Evolutionary conservation across 2,113 vertebrate genomes (phyloP).

Genomic region (Furnarius figulus): DNA sequence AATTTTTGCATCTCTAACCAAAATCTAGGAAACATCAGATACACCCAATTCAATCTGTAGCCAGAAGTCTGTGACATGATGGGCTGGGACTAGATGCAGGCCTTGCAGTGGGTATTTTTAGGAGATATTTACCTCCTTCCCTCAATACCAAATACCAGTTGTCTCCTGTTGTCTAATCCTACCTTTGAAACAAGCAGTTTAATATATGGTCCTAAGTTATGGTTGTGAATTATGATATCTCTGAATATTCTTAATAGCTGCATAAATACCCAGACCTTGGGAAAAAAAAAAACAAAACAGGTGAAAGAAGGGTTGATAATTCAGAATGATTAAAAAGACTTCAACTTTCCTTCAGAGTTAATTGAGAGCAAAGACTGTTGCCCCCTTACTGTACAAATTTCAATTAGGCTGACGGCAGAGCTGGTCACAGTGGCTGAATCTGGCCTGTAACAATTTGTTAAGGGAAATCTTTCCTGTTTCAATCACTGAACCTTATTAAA

Average conservation of each 20-base stretch:
- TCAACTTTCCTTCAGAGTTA: constrained; percentile 13
- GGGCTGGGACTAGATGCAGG: background rate
- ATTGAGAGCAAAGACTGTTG: constrained; percentile 23
- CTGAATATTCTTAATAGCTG: background rate
- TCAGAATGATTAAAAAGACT: background rate
- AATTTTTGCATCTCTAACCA: background rate
- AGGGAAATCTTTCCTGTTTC: constrained; percentile 36
- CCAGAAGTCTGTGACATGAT: background rate
- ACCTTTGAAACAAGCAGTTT: background rate
- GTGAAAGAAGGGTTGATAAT: background rate
- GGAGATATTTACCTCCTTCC: background rate
- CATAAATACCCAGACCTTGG: background rate
- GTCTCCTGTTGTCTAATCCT: background rate
- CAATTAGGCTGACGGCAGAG: constrained; percentile 6
- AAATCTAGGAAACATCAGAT: background rate
- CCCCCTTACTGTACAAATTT: background rate
- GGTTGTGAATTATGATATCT: background rate
- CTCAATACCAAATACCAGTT: background rate
- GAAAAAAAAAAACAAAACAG: background rate
- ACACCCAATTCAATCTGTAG: background rate
- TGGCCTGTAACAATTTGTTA: constrained; percentile 13
- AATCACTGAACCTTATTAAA: constrained; percentile 35
- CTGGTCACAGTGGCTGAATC: constrained; percentile 38
- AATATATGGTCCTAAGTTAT: background rate
- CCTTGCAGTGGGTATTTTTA: background rate